These are phyloP conservation scores for Pseudococcus longispinus DNA, from an alignment of 2,888 invertebrate genomes.

Conservation along the genomic window DNA sequence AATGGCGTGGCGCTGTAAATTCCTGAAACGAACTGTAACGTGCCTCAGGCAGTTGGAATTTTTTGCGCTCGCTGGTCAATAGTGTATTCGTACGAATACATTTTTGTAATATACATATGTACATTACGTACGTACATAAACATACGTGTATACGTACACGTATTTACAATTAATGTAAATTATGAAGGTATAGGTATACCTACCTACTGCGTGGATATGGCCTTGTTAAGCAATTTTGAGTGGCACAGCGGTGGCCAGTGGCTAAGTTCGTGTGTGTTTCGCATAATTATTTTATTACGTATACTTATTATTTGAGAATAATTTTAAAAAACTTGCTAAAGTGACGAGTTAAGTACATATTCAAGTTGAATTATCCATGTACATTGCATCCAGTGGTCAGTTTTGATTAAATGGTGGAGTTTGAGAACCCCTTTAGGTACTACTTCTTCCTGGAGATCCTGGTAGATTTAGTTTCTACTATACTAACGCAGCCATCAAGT, in stretches of 20 bases:
- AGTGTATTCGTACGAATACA: not conserved
- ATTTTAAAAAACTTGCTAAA: not conserved
- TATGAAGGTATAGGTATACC: too few relatives aligned
- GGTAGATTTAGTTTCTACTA: too few relatives aligned
- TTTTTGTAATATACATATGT: too few relatives aligned
- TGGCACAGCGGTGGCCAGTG: not conserved
- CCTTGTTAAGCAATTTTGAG: not conserved
- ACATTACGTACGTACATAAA: too few relatives aligned
- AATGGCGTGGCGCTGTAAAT: not conserved
- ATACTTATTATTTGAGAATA: not conserved
- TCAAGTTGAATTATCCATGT: too few relatives aligned
- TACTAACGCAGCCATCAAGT: too few relatives aligned
- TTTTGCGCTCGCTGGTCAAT: not conserved
- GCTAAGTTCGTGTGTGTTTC: not conserved
- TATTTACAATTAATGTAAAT: not conserved
- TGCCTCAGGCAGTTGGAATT: not conserved
- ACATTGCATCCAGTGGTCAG: too few relatives aligned
- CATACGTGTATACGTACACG: not conserved
- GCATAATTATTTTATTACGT: not conserved
- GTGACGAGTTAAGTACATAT: not conserved
- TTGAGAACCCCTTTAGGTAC: too few relatives aligned
- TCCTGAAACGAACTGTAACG: not conserved
- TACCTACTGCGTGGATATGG: not conserved
- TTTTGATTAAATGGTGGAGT: too few relatives aligned
- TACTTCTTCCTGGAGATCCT: too few relatives aligned